Percentiles rank a stretch among this genome's conserved stretches.
Conservation (phyloP, 2,888 invertebrate species). For the Holacanthella duospinosa region DNA sequence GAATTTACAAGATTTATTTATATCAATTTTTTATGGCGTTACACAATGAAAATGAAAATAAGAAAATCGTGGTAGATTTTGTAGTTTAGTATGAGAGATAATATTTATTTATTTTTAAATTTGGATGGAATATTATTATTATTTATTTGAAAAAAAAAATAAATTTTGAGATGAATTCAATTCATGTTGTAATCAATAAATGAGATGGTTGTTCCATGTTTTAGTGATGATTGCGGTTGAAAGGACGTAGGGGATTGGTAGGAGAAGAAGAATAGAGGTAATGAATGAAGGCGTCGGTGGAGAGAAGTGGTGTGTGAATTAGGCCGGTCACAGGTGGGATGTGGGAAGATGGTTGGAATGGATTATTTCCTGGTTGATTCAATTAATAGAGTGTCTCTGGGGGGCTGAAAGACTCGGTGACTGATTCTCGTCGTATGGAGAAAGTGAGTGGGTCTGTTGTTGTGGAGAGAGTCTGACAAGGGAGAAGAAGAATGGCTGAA, state of each 20-base stretch:
- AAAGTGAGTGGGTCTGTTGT: no score
- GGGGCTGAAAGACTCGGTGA: conserved; percentile 34
- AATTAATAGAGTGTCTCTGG: conserved; percentile 37
- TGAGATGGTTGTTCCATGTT: not conserved
- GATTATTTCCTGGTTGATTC: conserved; percentile 38
- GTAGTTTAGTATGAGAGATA: not conserved
- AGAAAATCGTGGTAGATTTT: not conserved
- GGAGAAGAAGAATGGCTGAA: not conserved
- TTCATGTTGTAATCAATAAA: no score
- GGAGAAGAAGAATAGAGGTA: not conserved
- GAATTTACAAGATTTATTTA: no score
- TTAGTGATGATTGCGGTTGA: not conserved
- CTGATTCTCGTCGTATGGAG: conserved; percentile 22
- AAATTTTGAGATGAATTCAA: no score
- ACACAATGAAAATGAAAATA: not conserved
- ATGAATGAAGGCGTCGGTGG: no score
- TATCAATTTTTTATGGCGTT: not conserved
- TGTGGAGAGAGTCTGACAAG: not conserved
- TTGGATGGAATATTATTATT: no score
- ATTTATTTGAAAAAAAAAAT: no score
- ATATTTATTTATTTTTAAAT: no score
- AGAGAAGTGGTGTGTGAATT: conserved; percentile 3
- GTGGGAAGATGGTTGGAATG: conserved; percentile 30
- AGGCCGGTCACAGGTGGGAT: conserved; percentile 38
- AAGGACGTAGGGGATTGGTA: not conserved